These are phyloP conservation scores for Amyelois transitella DNA, from an alignment of 1,140 invertebrate genomes.

Conservation along the genomic window DNA sequence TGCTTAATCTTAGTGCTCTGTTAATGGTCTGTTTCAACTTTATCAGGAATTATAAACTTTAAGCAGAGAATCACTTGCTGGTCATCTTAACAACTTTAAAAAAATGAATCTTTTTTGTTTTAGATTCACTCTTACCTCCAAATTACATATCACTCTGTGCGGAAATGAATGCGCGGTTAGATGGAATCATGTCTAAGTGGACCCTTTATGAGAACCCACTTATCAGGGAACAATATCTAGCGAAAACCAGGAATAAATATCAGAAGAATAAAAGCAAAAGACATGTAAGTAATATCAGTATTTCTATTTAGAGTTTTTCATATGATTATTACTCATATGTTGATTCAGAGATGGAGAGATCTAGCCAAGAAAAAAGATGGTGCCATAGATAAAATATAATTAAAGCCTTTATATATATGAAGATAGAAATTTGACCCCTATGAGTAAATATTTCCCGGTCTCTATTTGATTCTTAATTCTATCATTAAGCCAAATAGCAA, in stretches of 20 bases:
- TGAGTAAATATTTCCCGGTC: too few species aligned
- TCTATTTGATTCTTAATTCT: too few species aligned
- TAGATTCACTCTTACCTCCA: constrained; percentile 56
- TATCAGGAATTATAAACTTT: too few species aligned
- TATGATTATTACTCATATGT: background rate
- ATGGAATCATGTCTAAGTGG: constrained; percentile 56
- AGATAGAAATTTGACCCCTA: too few species aligned
- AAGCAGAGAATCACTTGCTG: too few species aligned
- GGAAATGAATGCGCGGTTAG: constrained; percentile 55
- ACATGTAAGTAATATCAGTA: constrained; percentile 39
- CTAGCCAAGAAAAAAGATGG: too few species aligned
- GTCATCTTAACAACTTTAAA: background rate
- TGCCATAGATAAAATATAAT: too few species aligned
- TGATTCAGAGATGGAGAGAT: too few species aligned
- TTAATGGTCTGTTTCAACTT: too few species aligned
- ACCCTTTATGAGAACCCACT: constrained; percentile 58
- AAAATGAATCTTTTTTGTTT: constrained; percentile 16
- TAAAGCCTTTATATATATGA: too few species aligned
- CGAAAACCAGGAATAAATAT: constrained; percentile 40
- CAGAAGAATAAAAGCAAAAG: constrained; percentile 50
- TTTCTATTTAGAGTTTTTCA: constrained; percentile 1
- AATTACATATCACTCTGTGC: constrained; percentile 57
- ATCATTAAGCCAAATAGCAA: too few species aligned
- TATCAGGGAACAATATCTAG: constrained; percentile 51
- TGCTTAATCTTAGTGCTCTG: too few species aligned